Conservation (phyloP, 53 echinoderm and acorn worm species). For the Hippasteria phrygiana region DNA sequence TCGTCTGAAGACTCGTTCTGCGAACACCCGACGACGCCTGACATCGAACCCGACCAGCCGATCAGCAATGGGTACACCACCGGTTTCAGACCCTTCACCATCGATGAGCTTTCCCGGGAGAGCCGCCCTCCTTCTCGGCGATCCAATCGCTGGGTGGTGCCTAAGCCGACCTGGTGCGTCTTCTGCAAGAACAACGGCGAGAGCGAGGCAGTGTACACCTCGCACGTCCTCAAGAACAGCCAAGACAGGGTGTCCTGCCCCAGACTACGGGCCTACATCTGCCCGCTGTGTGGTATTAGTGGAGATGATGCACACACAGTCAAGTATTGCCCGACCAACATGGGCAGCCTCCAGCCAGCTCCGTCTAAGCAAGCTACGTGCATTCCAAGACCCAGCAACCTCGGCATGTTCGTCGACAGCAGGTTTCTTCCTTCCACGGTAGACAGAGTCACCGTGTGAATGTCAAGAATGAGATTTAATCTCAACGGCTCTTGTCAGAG, state of each 20-base stretch:
- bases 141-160: slow-evolving; percentile 27
- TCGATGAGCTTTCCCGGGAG: slow-evolving; percentile 48
- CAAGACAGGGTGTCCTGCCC: slow-evolving; percentile 42
- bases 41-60: slow-evolving; percentile 1
- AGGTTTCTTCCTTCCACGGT: not conserved
- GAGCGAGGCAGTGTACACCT: slow-evolving; percentile 61
- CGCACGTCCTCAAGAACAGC: slow-evolving; percentile 61
- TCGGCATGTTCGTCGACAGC: slow-evolving; percentile 7
- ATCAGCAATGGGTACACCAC: not conserved
- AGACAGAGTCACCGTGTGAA: not conserved
- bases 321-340: slow-evolving; percentile 65
- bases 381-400: slow-evolving; percentile 1
- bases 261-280: slow-evolving; percentile 56
- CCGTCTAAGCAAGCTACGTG: slow-evolving; percentile 27
- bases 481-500: slow-evolving; percentile 48
- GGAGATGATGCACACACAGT: slow-evolving; percentile 67
- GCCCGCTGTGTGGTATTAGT: slow-evolving; percentile 60
- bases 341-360: slow-evolving; percentile 43
- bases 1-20: not conserved
- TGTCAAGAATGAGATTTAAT: no score
- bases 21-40: not conserved
- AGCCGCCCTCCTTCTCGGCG: not conserved
- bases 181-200: slow-evolving; percentile 69
- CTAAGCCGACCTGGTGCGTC: slow-evolving; percentile 59
- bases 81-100: slow-evolving; percentile 59